Evolutionary conservation across 1,140 invertebrate genomes (phyloP).

Genomic region (Phocides pigmalion): DNA sequence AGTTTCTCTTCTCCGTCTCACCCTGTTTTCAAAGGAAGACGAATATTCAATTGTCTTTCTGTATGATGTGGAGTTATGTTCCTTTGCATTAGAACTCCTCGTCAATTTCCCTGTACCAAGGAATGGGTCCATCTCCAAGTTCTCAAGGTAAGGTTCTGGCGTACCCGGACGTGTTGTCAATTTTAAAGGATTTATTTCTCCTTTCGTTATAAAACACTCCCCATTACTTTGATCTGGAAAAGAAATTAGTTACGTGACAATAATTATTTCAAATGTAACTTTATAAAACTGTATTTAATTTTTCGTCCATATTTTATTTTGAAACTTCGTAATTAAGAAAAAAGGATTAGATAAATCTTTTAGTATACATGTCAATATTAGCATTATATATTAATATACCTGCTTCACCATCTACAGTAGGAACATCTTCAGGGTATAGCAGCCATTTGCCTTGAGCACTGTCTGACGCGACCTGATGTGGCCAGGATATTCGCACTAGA

Average conservation of each 20-base stretch:
- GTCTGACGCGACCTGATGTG: conserved; percentile 93
- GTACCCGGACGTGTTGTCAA: conserved; percentile 84
- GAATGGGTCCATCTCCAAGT: conserved; percentile 72
- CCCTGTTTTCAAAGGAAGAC: conserved; percentile 57
- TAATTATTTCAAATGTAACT: no score
- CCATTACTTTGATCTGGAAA: conserved; percentile 85
- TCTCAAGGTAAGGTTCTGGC: conserved; percentile 74
- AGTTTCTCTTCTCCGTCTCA: conserved; percentile 86
- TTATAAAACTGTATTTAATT: no score
- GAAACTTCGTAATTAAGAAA: no score
- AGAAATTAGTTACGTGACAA: not conserved
- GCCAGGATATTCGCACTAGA: conserved; percentile 94
- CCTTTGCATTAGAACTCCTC: conserved; percentile 58
- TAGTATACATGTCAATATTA: no score
- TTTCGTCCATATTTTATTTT: no score
- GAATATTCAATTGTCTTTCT: conserved; percentile 74
- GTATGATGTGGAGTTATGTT: conserved; percentile 84
- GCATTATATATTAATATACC: conserved; percentile 50
- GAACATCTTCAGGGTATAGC: conserved; percentile 93
- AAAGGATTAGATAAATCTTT: no score
- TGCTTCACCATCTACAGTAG: conserved; percentile 88
- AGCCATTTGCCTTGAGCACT: conserved; percentile 93
- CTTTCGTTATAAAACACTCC: conserved; percentile 85
- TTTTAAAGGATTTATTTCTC: conserved; percentile 88
- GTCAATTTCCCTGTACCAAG: conserved; percentile 60